phyloP scores from a whole-genome alignment of 2,888 invertebrate species.

The Podotricha telesiphe region DNA sequence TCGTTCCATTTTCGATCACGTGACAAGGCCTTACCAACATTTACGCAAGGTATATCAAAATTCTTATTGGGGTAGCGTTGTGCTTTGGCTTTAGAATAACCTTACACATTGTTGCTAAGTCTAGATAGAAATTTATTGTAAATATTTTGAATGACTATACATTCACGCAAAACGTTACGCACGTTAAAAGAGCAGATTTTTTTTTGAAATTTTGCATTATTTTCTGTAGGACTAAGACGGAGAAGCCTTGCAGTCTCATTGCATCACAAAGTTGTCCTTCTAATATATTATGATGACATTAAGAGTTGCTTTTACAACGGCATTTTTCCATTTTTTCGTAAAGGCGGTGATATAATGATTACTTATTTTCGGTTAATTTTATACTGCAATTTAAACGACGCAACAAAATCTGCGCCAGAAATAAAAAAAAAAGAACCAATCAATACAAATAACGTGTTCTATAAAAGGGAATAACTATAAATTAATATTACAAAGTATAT shows the following conservation, averaged over 20 bases:
- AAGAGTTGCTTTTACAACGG: background rate
- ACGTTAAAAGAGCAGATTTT: too few species aligned
- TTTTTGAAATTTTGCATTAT: too few species aligned
- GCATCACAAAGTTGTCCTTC: too few species aligned
- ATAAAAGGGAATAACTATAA: slow-evolving; percentile 13
- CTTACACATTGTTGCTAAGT: slow-evolving; percentile 20
- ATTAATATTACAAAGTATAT: slow-evolving; percentile 12
- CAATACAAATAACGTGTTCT: background rate
- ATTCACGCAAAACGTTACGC: too few species aligned
- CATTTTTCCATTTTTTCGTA: background rate
- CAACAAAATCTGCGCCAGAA: background rate
- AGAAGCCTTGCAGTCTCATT: too few species aligned
- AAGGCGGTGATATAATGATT: too few species aligned
- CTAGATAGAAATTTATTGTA: slow-evolving; percentile 3
- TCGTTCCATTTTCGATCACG: slow-evolving; percentile 36
- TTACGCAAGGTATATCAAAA: slow-evolving; percentile 29
- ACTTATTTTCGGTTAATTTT: background rate
- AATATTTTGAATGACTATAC: background rate
- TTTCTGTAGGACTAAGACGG: too few species aligned
- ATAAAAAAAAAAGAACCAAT: background rate
- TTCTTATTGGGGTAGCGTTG: slow-evolving; percentile 31
- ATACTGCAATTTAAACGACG: background rate
- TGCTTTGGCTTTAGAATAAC: slow-evolving; percentile 3
- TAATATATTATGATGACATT: background rate
- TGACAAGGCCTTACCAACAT: slow-evolving; percentile 31